Percentiles rank a stretch among this genome's conserved stretches.
Conservation (phyloP, 2,888 invertebrate species). For the Melanostoma mellinum region DNA sequence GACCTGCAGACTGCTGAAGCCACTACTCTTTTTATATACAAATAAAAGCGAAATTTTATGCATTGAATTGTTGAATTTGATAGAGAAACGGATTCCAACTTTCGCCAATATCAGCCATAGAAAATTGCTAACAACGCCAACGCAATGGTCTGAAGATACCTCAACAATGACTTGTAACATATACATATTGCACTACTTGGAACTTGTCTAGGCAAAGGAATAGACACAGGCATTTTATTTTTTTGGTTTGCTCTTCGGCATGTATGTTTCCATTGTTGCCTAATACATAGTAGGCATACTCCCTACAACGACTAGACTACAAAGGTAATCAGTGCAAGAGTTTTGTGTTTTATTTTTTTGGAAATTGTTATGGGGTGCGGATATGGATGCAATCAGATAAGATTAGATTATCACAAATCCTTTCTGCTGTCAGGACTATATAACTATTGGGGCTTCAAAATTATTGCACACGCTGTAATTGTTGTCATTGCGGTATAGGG, state of each 20-base stretch:
- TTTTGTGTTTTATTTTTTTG: too few relatives aligned
- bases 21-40: slow-evolving; percentile 35
- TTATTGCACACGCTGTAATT: too few relatives aligned
- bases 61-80: slow-evolving; percentile 55
- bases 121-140: slow-evolving; percentile 30
- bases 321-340: too few relatives aligned
- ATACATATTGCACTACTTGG: slow-evolving; percentile 12
- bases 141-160: slow-evolving; percentile 40
- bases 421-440: too few relatives aligned
- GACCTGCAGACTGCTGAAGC: background rate
- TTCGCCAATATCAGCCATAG: slow-evolving; percentile 53
- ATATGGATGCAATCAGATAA: too few relatives aligned
- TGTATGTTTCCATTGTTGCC: slow-evolving; percentile 6
- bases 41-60: slow-evolving; percentile 62
- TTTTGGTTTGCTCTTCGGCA: slow-evolving; percentile 23
- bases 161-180: background rate
- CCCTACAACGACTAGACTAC: too few relatives aligned
- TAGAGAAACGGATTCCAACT: slow-evolving; percentile 49
- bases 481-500: too few relatives aligned
- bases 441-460: too few relatives aligned
- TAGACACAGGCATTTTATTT: slow-evolving; percentile 8
- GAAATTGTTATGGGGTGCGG: too few relatives aligned
- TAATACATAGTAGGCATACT: too few relatives aligned
- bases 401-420: too few relatives aligned
- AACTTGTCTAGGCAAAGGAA: slow-evolving; percentile 20